Evolutionary conservation across 2,888 invertebrate genomes (phyloP).

Genomic region (Synergus japonicus): DNA sequence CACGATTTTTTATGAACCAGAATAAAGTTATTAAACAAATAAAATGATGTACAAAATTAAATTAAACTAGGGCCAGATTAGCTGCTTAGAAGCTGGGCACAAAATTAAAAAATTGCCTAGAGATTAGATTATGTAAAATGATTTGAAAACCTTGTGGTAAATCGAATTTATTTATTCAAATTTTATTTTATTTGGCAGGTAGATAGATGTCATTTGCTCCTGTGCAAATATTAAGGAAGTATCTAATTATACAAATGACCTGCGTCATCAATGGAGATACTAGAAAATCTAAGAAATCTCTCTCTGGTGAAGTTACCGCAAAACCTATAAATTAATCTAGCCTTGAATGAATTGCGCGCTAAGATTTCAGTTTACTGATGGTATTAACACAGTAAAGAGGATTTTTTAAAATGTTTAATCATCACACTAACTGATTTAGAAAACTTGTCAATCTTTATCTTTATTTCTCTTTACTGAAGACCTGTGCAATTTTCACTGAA

Average conservation of each 20-base stretch:
- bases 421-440: not conserved
- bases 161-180: not conserved
- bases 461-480: not conserved
- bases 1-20: not conserved
- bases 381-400: constrained; percentile 2
- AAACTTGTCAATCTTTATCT: not conserved
- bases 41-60: not conserved
- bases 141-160: not conserved
- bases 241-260: not conserved
- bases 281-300: constrained; percentile 17
- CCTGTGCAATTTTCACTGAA: not conserved
- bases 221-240: not conserved
- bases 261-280: not conserved
- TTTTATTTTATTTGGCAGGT: not conserved
- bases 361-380: constrained; percentile 13
- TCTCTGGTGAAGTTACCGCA: not conserved
- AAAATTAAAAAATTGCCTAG: not conserved
- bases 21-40: too few species aligned
- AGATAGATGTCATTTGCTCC: not conserved
- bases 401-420: not conserved
- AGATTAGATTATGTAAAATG: not conserved
- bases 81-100: too few species aligned
- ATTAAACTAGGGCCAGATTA: not conserved
- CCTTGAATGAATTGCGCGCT: constrained; percentile 37
- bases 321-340: constrained; percentile 26